phyloP scores from a whole-genome alignment of 2,888 invertebrate species.

The Dioctria linearis region DNA sequence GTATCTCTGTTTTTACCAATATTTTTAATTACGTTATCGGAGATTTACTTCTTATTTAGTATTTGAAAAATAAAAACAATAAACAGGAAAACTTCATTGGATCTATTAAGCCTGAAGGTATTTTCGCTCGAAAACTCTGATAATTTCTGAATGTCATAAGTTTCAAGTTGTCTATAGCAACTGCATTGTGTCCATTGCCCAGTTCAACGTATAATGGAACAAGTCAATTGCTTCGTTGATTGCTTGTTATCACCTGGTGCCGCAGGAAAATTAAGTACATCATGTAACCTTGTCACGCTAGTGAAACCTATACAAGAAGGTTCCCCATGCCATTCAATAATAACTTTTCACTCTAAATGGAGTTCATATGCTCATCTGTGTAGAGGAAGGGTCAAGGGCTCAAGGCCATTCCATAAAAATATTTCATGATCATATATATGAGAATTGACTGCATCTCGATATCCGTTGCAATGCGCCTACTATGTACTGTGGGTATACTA shows the following conservation, averaged over 20 bases:
- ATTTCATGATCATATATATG: constrained; percentile 19
- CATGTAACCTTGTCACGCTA: constrained; percentile 13
- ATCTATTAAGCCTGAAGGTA: no score
- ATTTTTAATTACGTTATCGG: no score
- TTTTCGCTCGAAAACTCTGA: no score
- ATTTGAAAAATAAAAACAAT: no score
- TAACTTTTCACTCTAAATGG: constrained; percentile 4
- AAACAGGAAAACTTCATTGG: no score
- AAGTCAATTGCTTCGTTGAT: not conserved
- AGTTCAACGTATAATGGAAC: no score
- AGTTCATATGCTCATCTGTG: not conserved
- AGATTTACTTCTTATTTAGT: no score
- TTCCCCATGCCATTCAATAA: not conserved
- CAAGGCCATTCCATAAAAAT: constrained; percentile 38
- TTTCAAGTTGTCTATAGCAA: no score
- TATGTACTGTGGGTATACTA: no score
- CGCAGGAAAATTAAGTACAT: not conserved
- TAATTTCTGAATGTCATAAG: no score
- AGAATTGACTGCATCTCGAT: constrained; percentile 19
- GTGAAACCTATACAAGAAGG: not conserved
- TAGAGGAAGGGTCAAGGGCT: constrained; percentile 21
- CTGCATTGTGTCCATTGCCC: no score
- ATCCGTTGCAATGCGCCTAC: constrained; percentile 2
- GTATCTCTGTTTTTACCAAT: no score
- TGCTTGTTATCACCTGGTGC: not conserved